These are phyloP conservation scores for Ciconia stormi DNA, from an alignment of 2,113 vertebrate species.

Conservation along the genomic window DNA sequence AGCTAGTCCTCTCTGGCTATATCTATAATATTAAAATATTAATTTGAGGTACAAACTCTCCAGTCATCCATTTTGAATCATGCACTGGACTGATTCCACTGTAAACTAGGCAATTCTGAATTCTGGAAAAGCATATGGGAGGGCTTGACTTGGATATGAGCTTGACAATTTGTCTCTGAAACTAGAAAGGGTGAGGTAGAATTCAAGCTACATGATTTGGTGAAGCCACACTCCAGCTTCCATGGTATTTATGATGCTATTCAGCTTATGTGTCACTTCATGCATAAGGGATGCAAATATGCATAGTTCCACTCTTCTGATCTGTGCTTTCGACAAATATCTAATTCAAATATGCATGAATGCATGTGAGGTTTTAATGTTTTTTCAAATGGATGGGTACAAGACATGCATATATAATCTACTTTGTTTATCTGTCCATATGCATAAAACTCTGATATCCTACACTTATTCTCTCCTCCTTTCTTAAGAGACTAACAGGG, in stretches of 20 bases:
- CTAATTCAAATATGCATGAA: not conserved
- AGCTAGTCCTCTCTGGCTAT: not conserved
- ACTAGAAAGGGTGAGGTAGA: not conserved
- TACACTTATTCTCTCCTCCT: not conserved
- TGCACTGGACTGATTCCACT: not conserved
- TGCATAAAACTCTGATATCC: not conserved
- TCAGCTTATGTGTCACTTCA: not conserved
- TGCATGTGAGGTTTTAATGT: not conserved
- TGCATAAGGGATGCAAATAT: not conserved
- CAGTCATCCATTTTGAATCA: not conserved
- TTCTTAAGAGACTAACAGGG: not conserved
- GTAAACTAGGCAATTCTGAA: not conserved
- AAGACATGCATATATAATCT: not conserved
- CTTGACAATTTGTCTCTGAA: not conserved
- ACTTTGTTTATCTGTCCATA: not conserved
- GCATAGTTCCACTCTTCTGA: not conserved
- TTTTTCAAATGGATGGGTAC: not conserved
- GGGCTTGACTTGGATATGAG: not conserved
- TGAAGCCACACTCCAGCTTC: not conserved
- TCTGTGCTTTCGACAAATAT: not conserved
- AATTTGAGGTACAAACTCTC: not conserved
- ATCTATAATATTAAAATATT: not conserved
- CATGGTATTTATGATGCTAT: not conserved
- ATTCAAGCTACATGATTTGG: not conserved
- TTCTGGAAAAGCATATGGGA: not conserved